phyloP scores from a whole-genome alignment of 2,888 invertebrate species.

The Linnaemya vulpina region DNA sequence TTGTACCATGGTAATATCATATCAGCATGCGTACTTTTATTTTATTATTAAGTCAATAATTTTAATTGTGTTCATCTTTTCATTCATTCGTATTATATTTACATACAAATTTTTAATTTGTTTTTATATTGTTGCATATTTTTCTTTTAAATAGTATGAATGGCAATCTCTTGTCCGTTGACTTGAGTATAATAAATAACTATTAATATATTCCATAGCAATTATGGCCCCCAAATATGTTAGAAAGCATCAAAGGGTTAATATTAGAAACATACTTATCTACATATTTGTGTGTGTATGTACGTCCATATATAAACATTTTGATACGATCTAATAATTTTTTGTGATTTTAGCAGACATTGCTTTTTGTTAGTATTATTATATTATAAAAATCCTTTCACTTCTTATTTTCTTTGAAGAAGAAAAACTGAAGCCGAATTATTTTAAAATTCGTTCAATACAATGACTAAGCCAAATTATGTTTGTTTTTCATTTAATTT shows the following conservation, averaged over 20 bases:
- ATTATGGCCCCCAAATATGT: not conserved
- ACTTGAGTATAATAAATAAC: too few relatives aligned
- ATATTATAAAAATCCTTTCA: slow-evolving; percentile 44
- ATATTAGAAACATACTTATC: not conserved
- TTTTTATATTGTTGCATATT: too few relatives aligned
- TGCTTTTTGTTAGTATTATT: not conserved
- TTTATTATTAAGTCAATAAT: too few relatives aligned
- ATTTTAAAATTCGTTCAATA: slow-evolving; percentile 14
- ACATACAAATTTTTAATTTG: too few relatives aligned
- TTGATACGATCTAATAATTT: slow-evolving; percentile 52
- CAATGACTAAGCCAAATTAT: slow-evolving; percentile 37
- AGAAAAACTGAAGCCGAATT: slow-evolving; percentile 2
- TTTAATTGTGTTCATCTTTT: too few relatives aligned
- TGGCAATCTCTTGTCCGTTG: too few relatives aligned
- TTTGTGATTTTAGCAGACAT: slow-evolving; percentile 21
- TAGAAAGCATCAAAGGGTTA: slow-evolving; percentile 19
- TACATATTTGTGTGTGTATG: not conserved
- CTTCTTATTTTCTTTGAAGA: slow-evolving; percentile 37
- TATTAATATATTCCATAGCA: not conserved
- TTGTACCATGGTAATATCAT: too few relatives aligned
- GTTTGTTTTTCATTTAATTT: not conserved
- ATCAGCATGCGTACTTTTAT: too few relatives aligned
- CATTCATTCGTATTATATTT: too few relatives aligned
- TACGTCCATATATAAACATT: not conserved
- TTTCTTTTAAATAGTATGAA: too few relatives aligned